Evolutionary conservation across 2,888 invertebrate species (phyloP), one percentile per base, ranked within the genome.

Genomic region (Caenorhabditis sp.): DNA sequence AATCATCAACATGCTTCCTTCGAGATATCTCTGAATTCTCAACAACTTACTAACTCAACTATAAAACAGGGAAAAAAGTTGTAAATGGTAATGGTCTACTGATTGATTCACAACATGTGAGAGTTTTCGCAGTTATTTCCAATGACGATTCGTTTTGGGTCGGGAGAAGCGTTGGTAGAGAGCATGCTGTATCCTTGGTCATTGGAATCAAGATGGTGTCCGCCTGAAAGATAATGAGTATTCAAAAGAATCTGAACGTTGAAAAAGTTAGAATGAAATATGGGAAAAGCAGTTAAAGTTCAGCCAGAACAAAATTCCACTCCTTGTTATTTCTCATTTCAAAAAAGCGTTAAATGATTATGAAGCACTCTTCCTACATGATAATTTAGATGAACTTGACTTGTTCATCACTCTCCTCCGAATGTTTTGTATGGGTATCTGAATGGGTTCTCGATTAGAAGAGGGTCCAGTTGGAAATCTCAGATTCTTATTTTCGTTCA

Each of bases 141-240:
- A 26, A 87, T 82, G 38, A 81, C 81, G 51, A 87, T 81, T 61
- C 86, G 54, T 84, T 87, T 87, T 35, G 87, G 88, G 58, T 86
- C 88, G 14, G 88, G 88, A 5, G 86, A 86, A 10, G 87, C 88
- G 56, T 84, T 83, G 19, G 85, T 85, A 0, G 88, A 88, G 26
- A 88, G 83, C 87, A 88, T 87, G 54, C 86, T 86, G 85, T 88
- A 88, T 28, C 87, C 87, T 68, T 87, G 87, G 64, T 87, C 85
- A 69, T 85, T 87, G 54, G 77, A 74, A 31, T 87, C 87, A 31
- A 63, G 76, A 24, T 68, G 76, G 19, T 79, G 79, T 16, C 80
- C 80, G 14, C 76, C 84, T 80, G 73, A 16, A 84, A 38, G 12
- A 10, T 10, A 10, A 38, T 38, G 38, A 38, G 12, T 12, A 38